Percentiles rank a stretch among this genome's conserved stretches.
Evolutionary conservation across 2,113 vertebrate genomes (phyloP).

Genomic region (Catharus minimus): DNA sequence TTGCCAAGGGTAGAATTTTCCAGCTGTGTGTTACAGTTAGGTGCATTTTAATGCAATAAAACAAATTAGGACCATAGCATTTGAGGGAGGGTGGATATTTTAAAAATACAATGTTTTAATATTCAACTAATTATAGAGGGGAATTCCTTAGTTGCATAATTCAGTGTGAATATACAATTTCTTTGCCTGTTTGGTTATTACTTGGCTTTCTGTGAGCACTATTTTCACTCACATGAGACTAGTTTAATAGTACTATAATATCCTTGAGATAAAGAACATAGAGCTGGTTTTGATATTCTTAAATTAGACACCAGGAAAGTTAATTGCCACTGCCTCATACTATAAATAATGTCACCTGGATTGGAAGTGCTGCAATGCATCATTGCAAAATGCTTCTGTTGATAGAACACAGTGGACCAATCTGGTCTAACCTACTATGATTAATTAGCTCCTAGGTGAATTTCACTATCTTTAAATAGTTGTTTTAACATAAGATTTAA

Average conservation of each 20-base stretch:
- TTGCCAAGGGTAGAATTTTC: background rate
- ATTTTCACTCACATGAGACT: background rate
- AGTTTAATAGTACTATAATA: background rate
- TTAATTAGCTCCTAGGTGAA: background rate
- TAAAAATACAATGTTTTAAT: background rate
- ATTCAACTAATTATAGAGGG: background rate
- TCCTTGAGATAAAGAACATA: background rate
- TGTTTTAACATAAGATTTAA: background rate
- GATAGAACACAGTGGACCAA: background rate
- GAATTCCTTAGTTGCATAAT: conserved; percentile 32
- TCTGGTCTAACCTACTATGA: background rate
- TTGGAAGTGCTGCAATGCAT: background rate
- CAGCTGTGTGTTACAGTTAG: background rate
- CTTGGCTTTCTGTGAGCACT: background rate
- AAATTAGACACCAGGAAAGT: background rate
- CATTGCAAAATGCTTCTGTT: conserved; percentile 34
- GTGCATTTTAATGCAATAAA: background rate
- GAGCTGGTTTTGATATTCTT: background rate
- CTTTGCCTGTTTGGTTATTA: conserved; percentile 2
- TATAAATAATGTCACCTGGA: conserved; percentile 12
- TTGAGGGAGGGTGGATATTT: background rate
- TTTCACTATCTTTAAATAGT: background rate
- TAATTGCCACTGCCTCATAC: background rate
- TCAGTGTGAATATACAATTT: conserved; percentile 13
- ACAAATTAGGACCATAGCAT: background rate